Percentiles rank a stretch among this genome's conserved stretches.
phyloP scores from a whole-genome alignment of 2,797 vertebrate genomes.

The Siniperca obscura region DNA sequence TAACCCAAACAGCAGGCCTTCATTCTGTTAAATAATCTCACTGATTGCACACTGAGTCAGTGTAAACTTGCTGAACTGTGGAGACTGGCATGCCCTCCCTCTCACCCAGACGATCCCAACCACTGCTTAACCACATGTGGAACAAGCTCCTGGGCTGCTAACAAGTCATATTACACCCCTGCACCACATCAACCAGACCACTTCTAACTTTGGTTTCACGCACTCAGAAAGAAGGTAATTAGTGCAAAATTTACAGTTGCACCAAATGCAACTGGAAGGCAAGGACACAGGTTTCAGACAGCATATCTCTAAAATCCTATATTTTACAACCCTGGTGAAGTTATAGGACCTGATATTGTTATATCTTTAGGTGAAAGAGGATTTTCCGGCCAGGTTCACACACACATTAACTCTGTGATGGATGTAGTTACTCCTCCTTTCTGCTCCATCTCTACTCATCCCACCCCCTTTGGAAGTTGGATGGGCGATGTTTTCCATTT shows the following conservation, averaged over 20 bases:
- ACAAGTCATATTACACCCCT: conserved; percentile 76
- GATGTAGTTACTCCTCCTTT: conserved; percentile 36
- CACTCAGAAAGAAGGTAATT: conserved; percentile 65
- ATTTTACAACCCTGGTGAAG: neutral
- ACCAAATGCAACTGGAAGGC: conserved; percentile 32
- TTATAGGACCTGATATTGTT: neutral
- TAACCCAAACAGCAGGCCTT: conserved; percentile 65
- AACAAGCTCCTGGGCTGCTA: conserved; percentile 75
- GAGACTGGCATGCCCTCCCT: conserved; percentile 72
- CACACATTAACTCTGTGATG: conserved; percentile 48
- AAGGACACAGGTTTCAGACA: conserved; percentile 3
- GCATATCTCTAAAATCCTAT: neutral
- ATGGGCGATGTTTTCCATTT: conserved; percentile 77
- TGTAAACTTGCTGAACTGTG: conserved; percentile 73
- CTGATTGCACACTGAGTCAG: conserved; percentile 67
- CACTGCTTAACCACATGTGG: conserved; percentile 78
- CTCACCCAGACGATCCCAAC: conserved; percentile 77
- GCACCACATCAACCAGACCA: conserved; percentile 74
- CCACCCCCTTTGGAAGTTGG: conserved; percentile 44
- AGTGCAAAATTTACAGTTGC: conserved; percentile 60
- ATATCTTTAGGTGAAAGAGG: conserved; percentile 20
- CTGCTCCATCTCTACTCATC: conserved; percentile 46
- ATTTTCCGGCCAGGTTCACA: conserved; percentile 44
- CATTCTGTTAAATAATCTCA: conserved; percentile 64
- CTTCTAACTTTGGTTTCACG: conserved; percentile 76